Base-by-base conservation (phyloP, 30 jellyfish, hydroid and myxozoan genomes). In the Aurelia aurita region DNA sequence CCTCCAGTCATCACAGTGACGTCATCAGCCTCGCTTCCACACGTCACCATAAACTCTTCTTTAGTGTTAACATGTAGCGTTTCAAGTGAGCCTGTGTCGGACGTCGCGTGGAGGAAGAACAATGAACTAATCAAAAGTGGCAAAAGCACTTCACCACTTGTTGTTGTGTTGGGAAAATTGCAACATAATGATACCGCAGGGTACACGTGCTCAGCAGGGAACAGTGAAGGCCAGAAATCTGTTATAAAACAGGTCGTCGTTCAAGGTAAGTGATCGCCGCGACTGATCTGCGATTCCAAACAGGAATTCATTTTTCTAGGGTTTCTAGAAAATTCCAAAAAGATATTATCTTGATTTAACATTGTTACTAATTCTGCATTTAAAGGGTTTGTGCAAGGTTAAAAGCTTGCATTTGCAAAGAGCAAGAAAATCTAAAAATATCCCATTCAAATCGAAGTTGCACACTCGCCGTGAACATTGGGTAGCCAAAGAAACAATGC, bases 1-100 rank as follows among this genome's bases (percentile, higher is more conserved):
- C 35, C 64, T 13, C 85, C 85, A 8, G 74, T 73, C 19, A 43
- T 73, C 65, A 23, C 55, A 26, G 35, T 73, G 6, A 73, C 85
- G 19, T 53, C 85, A 8, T 73, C 85, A 28, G 54, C 53, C 18
- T 16, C 27, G n/a, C 72, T 53, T 28, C 72, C 74, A 13, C 26
- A 19, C 23, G 55, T 73, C 16, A 39, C 58, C 20, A 73, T 73
- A 28, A 62, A 43, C 54, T 18, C 72, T 22, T 32, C 72, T 1
- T 21, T 73, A 27, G 8, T 7, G 15, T 63, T 77, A 5, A 26
- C 46, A 3, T 77, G 88, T 39, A 26, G 5, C 12, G 78, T 63
- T 3, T 22, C 5, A 4, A 77, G 88, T 23, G 88, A 21, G 14
- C 88, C 88, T 13, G 35, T 49, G 71, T 34, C 88, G 3, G 1